A percentile compares a stretch with the other conserved stretches of the same genome.
Evolutionary conservation across 2,797 vertebrate genomes (phyloP).

Genomic region (Gymnocypris eckloni): DNA sequence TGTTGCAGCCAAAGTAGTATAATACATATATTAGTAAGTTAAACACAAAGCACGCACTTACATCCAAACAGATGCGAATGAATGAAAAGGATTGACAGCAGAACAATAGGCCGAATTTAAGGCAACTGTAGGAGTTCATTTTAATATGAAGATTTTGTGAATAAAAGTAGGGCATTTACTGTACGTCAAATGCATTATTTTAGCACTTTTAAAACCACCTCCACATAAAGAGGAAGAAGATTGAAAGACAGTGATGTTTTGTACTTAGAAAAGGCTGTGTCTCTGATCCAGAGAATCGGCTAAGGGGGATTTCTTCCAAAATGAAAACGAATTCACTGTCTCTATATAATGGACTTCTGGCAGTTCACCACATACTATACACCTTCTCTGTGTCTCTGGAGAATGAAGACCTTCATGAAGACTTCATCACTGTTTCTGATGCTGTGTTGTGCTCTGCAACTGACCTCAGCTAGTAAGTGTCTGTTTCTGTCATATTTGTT

Average conservation of each 20-base stretch:
- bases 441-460: neutral
- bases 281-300: neutral
- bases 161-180: neutral
- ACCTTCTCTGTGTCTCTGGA: neutral
- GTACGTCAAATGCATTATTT: neutral
- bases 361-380: neutral
- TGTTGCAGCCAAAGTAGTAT: too few relatives aligned
- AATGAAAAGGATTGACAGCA: neutral
- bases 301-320: constrained; percentile 14
- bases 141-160: neutral
- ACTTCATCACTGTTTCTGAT: neutral
- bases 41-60: neutral
- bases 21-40: neutral
- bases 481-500: neutral
- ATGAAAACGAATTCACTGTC: neutral
- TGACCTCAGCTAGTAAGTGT: neutral
- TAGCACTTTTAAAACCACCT: neutral
- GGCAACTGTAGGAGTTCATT: neutral
- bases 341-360: neutral
- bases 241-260: neutral
- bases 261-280: neutral
- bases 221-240: neutral
- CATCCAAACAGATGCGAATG: neutral
- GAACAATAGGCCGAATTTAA: neutral
- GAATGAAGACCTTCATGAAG: neutral